Base-by-base conservation (phyloP, 2,113 vertebrate genomes). In the Phalacrocorax aristotelis region DNA sequence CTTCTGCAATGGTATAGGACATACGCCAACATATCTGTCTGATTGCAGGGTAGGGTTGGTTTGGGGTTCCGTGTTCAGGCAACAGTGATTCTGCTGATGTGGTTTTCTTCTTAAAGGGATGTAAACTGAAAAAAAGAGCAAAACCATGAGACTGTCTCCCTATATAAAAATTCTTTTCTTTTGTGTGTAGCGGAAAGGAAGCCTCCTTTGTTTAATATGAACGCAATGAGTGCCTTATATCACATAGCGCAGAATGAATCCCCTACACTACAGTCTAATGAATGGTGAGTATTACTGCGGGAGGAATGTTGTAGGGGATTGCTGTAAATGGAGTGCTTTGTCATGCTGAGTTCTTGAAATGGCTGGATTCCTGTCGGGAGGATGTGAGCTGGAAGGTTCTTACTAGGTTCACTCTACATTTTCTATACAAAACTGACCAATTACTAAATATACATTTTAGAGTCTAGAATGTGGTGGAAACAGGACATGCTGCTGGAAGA, bases 141-240 rank as follows among this genome's bases (percentile, higher is more conserved):
- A 85, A 78, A 51, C 1, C 44, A 10, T 48, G 60, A 71, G 77
- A 60, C 57, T 87, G 49, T 96, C 93, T 96, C 90, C 83, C 86
- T 75, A 2, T 44, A 80, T 93, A 54, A 97, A 96, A 87, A 15
- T 95, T 29, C 26, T 95, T 97, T 96, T 80, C 76, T 97, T 97
- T 98, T 93, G 89, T 97, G 97, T 97, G 83, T 89, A 99, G 99
- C 99, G 97, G 99, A 99, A 98, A 99, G 99, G 98, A 99, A 99
- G 97, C 99, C 99, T 98, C 99, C 99, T 95, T 98, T 99, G 97
- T 99, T 99, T 98, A 99, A 99, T 97, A 99, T 99, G 99, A 99
- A 99, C 98, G 99, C 99, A 98, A 99, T 99, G 99, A 99, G 99
- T 99, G 99, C 99, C 99, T 99, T 99, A 99, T 99, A 99, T 98